Base-by-base conservation (phyloP, 2,888 invertebrate genomes). In the Mesorhabditis sp. region DNA sequence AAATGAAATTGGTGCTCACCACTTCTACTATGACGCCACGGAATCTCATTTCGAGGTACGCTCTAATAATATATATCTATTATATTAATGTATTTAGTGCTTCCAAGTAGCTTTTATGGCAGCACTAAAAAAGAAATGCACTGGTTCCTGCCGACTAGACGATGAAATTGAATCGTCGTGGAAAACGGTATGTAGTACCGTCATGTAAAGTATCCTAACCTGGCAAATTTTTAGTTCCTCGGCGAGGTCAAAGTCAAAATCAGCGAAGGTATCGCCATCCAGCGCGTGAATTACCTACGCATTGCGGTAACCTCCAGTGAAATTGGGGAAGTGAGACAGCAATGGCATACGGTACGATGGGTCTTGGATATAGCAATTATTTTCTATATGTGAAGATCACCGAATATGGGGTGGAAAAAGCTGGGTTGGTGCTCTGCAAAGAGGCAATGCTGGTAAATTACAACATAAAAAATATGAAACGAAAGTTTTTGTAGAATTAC, bases 11-110 rank as follows among this genome's bases (percentile, higher is more conserved):
- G 84, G 84, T 4, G 76, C 80, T 41, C 83, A 85, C 73, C 84
- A 84, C 62, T 84, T 84, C 69, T 84, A 82, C 72, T 84, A 84
- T 70, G 84, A 84, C 70, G 81, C 83, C 4, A 76, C 72, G 65
- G 84, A 84, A 68, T 78, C 83, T 4, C 83, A 84, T 74, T 71
- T 84, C n/a, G 79, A 84, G 61, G n/a, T 42, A n/a, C 43, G 13
- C 5, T 62, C 15, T 50, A 5, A 13, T 2, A 28, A 28, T 28
- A 28, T 28, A 28, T 28, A 1, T 28, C 28, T 28, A 28, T 28
- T 28, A 28, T 28, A 28, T 28, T 28, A 28, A 28, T 28, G 28
- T 2, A 63, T 65, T 70, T 62, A 76, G 77, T 70, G 82, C 43
- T 76, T 83, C 63, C 77, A 80, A 67, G 81, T 81, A 43, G 76